Evolutionary conservation across 2,888 invertebrate genomes (phyloP), one percentile per base, ranked within the genome.

Genomic region (Ypsolopha scabrella): DNA sequence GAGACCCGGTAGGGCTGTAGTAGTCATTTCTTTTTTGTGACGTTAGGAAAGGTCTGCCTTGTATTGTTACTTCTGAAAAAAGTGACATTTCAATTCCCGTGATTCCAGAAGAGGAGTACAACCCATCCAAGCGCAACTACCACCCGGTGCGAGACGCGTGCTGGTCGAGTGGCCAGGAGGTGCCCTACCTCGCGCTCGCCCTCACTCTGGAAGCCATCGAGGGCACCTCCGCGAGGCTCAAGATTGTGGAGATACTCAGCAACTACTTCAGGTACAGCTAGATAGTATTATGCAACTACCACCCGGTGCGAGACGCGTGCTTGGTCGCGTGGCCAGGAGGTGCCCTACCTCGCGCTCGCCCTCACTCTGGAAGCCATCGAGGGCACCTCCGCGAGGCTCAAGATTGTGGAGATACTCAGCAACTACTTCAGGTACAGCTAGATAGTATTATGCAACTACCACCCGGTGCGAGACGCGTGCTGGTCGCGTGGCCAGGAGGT

Each of bases 101-200:
- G 2, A 24, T 48, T 47, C 10, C 58, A 68, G 67, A 65, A 55
- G 54, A 59, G 0, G 86, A 88, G 7, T 97, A 94, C 72, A 88
- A 94, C 73, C 97, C 97, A 0, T 61, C 70, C 1, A 89, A 90
- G 62, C 57, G 80, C 0, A 90, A 91, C 46, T 98, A 97, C 76
- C 90, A 97, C 74, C 96, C 97, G 0, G 88, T 96, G 10, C 78
- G 91, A 0, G 90, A 95, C 78, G 97, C 97, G 0, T 91, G 90
- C 63, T 97, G 97, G 97, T 81, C 89, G 53, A 74, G 80, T 14
- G 90, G 89, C 6, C 90, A 94, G 66, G 90, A 89, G 58, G 94
- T 97, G 41, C 99, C 99, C 0, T 99, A 99, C 72, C 81, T 96
- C 56, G 98, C 98, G 0, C 80, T 99, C 44, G 93, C 98, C 0